Evolutionary conservation across 2,113 vertebrate genomes (phyloP), one percentile per base, ranked within the genome.

Genomic region (Siniperca knerii): DNA sequence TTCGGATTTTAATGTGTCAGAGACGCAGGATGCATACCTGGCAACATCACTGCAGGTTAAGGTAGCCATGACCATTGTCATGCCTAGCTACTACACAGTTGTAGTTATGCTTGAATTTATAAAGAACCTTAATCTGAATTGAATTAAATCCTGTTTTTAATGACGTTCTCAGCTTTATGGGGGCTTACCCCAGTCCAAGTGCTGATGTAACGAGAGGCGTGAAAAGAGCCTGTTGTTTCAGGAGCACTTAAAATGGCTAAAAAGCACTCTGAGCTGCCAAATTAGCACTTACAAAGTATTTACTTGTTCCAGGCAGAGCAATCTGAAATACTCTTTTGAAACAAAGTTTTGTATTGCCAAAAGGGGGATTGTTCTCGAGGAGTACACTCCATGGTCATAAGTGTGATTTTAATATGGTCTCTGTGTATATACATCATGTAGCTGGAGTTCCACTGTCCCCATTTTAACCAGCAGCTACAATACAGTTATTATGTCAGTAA

Each of bases 151-250:
- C 81, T 69, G 44, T 79, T 83, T 90, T 88, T 86, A 90, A 87
- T 88, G 83, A 85, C 75, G 46, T 87, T 58, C 78, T 79, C 48
- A 33, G 91, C 83, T 92, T 92, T 82, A 83, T 64, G 65, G 55
- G 54, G 75, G 77, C 84, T 94, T 90, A 90, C 71, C 44, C 71
- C 44, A 68, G 85, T 86, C 85, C 82, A 86, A 83, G 73, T 52
- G 79, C 89, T 93, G 85, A 92, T 90, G 89, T 89, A 93, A 92
- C 7, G 4, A 60, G 66, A 83, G 58, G 88, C 7, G 87, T 90
- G 81, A 93, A 92, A 89, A 87, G 87, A 71, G 74, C 73, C 86
- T 84, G 86, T 94, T 93, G 89, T 93, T 93, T 92, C 78, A 78
- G 81, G 7, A 20, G 84, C 82, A 57, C 86, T 92, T 85, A 71